Evolutionary conservation across 2,797 vertebrate species (phyloP).

Genomic region (Silurus lanzhouensis): DNA sequence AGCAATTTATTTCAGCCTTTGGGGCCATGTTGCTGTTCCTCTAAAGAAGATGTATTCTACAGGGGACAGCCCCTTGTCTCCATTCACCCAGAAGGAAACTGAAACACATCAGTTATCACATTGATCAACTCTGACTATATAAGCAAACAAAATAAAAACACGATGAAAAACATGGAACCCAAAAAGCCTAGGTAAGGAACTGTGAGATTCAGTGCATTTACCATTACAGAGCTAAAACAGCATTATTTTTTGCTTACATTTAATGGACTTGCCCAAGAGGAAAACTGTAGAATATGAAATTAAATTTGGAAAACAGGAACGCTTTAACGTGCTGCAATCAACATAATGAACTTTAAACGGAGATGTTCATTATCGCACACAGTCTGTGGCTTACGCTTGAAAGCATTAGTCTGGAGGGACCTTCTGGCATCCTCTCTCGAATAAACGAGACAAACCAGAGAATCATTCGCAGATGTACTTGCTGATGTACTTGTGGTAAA

Average conservation of each 20-base stretch:
- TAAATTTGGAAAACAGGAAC: conserved; percentile 53
- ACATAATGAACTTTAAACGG: conserved; percentile 59
- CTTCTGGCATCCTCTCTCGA: conserved; percentile 29
- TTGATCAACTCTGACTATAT: conserved; percentile 27
- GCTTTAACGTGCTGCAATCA: conserved; percentile 49
- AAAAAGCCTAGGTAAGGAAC: neutral
- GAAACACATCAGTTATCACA: neutral
- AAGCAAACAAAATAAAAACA: neutral
- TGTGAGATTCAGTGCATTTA: conserved; percentile 32
- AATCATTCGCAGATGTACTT: conserved; percentile 12
- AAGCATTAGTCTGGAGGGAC: conserved; percentile 45
- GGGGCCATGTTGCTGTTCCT: neutral
- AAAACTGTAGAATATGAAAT: conserved; percentile 44
- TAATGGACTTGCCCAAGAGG: conserved; percentile 57
- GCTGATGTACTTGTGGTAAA: conserved; percentile 24
- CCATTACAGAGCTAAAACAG: neutral
- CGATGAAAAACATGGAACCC: conserved; percentile 37
- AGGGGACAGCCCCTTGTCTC: neutral
- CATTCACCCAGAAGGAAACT: neutral
- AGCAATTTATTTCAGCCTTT: neutral
- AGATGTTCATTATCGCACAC: conserved; percentile 34
- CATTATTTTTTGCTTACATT: conserved; percentile 49
- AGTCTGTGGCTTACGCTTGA: conserved; percentile 29
- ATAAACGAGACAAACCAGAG: neutral
- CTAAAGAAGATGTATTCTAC: neutral